Conservation (phyloP, 1,140 invertebrate species). For the Phenacoccus solenopsis region DNA sequence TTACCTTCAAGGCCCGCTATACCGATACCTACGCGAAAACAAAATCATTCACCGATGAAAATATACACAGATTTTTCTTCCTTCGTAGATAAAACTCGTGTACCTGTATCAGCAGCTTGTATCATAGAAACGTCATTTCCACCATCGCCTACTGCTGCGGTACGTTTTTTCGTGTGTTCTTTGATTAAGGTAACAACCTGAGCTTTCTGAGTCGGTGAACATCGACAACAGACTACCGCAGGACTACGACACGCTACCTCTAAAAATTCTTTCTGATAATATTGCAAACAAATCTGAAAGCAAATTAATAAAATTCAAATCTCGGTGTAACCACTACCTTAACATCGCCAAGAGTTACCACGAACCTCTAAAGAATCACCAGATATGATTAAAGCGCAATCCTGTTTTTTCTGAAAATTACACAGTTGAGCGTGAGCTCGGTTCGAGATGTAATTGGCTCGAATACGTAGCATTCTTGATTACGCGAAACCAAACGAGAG, state of each 20-base stretch:
- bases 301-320: conserved; percentile 9
- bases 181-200: conserved; percentile 85
- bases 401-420: conserved; percentile 70
- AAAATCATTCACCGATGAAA: not conserved
- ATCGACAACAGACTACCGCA: conserved; percentile 91
- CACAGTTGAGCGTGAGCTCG: conserved; percentile 80
- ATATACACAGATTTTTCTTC: not conserved
- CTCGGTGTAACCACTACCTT: not conserved
- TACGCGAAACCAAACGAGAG: conserved; percentile 65
- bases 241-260: conserved; percentile 84
- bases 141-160: conserved; percentile 70
- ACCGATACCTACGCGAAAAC: conserved; percentile 74
- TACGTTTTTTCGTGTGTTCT: conserved; percentile 69
- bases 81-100: not conserved
- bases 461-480: conserved; percentile 59
- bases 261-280: conserved; percentile 91
- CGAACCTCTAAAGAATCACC: conserved; percentile 82
- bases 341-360: not conserved
- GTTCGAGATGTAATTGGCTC: conserved; percentile 60
- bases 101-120: conserved; percentile 84
- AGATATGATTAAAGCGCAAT: conserved; percentile 79
- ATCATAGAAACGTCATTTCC: conserved; percentile 87
- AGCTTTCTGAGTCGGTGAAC: conserved; percentile 98
- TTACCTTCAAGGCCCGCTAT: conserved; percentile 89
- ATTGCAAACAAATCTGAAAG: conserved; percentile 38